These are phyloP conservation scores for Pandemis corylana DNA, from an alignment of 2,888 invertebrate species.

Conservation along the genomic window DNA sequence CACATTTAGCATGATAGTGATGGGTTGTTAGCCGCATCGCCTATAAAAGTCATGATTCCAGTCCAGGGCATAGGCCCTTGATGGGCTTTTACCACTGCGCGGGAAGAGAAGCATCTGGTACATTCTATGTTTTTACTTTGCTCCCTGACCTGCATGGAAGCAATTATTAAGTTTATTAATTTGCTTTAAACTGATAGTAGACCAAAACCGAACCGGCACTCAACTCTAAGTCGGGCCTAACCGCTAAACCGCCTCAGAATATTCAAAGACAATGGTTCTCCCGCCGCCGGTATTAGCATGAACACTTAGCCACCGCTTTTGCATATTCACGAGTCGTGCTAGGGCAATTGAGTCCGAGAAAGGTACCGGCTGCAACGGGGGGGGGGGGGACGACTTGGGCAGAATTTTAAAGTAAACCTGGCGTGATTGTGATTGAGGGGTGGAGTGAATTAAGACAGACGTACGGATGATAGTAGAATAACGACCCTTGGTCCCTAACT, in stretches of 20 bases:
- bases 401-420: background rate
- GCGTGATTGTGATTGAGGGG: background rate
- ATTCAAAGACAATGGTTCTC: conserved; percentile 31
- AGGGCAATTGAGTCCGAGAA: conserved; percentile 33
- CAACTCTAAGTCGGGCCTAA: conserved; percentile 17
- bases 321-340: conserved; percentile 39
- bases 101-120: too few relatives aligned
- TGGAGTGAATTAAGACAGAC: background rate
- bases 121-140: too few relatives aligned
- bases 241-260: conserved; percentile 34
- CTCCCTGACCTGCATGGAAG: too few relatives aligned
- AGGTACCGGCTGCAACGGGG: conserved; percentile 17
- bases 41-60: too few relatives aligned
- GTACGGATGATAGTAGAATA: too few relatives aligned
- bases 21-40: too few relatives aligned
- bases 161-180: background rate
- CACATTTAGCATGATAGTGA: too few relatives aligned
- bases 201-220: conserved; percentile 29
- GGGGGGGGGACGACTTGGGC: background rate
- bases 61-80: too few relatives aligned
- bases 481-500: too few relatives aligned
- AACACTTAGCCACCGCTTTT: conserved; percentile 35
- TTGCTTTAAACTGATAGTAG: background rate
- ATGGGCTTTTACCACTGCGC: too few relatives aligned
- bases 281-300: conserved; percentile 36